These are phyloP conservation scores for Talpa occidentalis DNA, from an alignment of 2,113 vertebrate genomes.

Conservation along the genomic window DNA sequence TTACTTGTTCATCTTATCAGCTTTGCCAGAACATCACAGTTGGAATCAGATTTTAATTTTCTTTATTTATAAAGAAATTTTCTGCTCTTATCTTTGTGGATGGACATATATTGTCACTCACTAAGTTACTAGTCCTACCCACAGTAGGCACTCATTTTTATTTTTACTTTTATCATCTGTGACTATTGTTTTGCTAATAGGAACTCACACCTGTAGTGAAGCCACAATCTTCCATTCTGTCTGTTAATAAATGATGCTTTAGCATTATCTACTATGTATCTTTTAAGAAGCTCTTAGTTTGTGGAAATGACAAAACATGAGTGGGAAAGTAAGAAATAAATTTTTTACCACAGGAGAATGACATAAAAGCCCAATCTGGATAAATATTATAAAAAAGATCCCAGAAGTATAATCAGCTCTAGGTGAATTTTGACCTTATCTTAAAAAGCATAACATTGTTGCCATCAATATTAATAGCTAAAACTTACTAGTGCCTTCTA, in stretches of 20 bases:
- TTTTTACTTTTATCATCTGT: neutral
- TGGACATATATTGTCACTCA: neutral
- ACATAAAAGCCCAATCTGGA: neutral
- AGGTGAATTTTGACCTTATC: neutral
- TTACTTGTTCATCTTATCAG: neutral
- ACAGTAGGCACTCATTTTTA: neutral
- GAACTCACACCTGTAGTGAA: neutral
- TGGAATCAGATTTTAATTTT: neutral
- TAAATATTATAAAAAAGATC: neutral
- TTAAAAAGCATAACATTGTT: neutral
- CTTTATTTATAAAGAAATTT: constrained; percentile 17
- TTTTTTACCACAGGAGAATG: neutral
- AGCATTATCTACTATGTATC: neutral
- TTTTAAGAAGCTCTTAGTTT: neutral
- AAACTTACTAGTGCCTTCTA: neutral
- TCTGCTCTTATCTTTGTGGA: neutral
- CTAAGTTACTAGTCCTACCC: neutral
- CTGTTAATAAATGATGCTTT: neutral
- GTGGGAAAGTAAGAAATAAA: neutral
- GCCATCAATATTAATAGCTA: neutral
- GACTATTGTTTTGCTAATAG: neutral
- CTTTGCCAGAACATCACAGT: neutral
- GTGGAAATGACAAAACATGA: neutral
- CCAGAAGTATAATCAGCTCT: neutral
- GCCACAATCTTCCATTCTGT: neutral